Conservation (phyloP, 2,113 vertebrate species). For the Pelobates fuscus region DNA sequence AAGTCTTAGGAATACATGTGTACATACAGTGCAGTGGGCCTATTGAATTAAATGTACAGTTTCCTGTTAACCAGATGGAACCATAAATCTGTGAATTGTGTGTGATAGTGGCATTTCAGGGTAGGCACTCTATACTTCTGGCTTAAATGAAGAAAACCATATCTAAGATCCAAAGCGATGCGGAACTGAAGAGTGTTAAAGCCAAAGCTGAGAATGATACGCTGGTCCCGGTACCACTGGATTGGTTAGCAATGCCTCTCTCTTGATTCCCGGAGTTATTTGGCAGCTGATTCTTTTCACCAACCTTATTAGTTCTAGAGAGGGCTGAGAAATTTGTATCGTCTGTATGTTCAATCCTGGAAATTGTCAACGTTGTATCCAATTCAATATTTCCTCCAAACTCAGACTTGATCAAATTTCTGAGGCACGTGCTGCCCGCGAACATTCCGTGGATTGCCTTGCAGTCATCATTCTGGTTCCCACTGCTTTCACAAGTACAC, state of each 20-base stretch:
- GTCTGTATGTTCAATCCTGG: slow-evolving; percentile 57
- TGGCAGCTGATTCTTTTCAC: background rate
- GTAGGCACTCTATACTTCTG: background rate
- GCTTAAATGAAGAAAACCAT: background rate
- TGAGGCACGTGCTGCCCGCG: slow-evolving; percentile 84
- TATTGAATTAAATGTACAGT: background rate
- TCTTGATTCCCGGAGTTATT: background rate
- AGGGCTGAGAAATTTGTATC: slow-evolving; percentile 58
- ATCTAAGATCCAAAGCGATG: background rate
- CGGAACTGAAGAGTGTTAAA: background rate
- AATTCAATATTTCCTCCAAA: slow-evolving; percentile 55
- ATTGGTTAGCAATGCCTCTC: background rate
- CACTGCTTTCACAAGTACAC: slow-evolving; percentile 87
- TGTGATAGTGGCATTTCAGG: too few species aligned
- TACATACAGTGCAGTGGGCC: background rate
- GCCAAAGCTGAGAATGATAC: background rate
- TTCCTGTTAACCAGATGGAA: background rate
- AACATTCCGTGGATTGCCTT: slow-evolving; percentile 78
- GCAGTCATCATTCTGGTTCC: slow-evolving; percentile 83
- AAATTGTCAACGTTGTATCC: slow-evolving; percentile 52
- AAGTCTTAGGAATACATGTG: background rate
- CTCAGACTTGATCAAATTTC: slow-evolving; percentile 64
- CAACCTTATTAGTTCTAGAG: slow-evolving; percentile 54
- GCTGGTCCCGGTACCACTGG: background rate
- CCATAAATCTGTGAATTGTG: background rate